phyloP scores from a whole-genome alignment of 1,140 invertebrate genomes.

The Drosophila punjabiensis region DNA sequence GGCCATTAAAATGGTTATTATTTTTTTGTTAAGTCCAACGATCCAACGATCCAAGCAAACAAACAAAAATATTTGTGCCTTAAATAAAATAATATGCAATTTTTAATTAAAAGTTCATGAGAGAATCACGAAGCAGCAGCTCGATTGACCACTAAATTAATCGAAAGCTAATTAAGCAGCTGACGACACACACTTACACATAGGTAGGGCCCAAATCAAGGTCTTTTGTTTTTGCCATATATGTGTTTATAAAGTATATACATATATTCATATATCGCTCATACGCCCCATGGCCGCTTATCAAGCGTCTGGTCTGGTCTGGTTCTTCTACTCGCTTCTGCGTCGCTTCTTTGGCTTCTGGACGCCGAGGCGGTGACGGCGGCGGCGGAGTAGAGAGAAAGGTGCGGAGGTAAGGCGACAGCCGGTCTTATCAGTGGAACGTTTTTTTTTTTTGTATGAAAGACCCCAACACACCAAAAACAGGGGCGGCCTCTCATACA shows the following conservation, averaged over 20 bases:
- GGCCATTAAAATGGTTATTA: conserved; percentile 24
- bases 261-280: conserved; percentile 30
- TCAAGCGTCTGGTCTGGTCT: conserved; percentile 47
- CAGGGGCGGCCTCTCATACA: conserved; percentile 4
- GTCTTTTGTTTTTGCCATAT: conserved; percentile 53
- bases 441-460: conserved; percentile 18
- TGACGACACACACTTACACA: conserved; percentile 54
- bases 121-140: conserved; percentile 34
- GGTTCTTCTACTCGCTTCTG: conserved; percentile 44
- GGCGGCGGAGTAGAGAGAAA: not conserved
- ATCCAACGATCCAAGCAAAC: not conserved
- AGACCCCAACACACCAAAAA: conserved; percentile 20
- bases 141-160: conserved; percentile 64
- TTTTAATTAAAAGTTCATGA: conserved; percentile 37
- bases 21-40: conserved; percentile 11
- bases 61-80: not conserved
- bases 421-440: conserved; percentile 51
- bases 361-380: not conserved
- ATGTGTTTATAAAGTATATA: conserved; percentile 9
- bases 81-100: conserved; percentile 1
- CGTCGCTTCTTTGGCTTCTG: conserved; percentile 51
- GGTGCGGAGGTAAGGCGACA: conserved; percentile 21
- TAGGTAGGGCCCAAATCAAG: conserved; percentile 37
- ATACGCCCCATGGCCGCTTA: conserved; percentile 51
- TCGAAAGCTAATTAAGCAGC: conserved; percentile 79